phyloP scores from a whole-genome alignment of 2,113 vertebrate genomes.

The Sturnira hondurensis region DNA sequence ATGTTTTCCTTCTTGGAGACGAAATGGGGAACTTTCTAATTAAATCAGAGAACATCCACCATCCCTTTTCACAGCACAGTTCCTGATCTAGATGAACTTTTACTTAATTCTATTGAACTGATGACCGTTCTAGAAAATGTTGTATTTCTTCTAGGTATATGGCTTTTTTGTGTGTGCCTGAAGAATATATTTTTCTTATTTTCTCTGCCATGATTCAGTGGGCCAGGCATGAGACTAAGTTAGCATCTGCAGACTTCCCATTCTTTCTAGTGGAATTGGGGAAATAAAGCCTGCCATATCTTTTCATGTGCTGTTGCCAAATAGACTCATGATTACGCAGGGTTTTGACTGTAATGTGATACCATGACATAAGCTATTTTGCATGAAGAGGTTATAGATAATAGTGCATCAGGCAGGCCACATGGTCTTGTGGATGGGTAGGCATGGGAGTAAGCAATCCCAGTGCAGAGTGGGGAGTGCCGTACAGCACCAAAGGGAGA shows the following conservation, averaged over 20 bases:
- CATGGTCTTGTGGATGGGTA: background rate
- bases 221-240: background rate
- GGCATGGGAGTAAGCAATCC: too few relatives aligned
- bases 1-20: background rate
- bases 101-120: background rate
- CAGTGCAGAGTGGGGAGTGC: rapidly evolving
- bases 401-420: rapidly evolving
- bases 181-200: background rate
- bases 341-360: background rate
- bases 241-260: background rate
- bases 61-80: background rate
- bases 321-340: background rate
- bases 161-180: background rate
- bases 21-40: background rate
- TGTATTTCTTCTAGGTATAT: background rate
- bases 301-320: background rate
- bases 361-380: background rate
- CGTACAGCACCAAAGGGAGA: rapidly evolving
- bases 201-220: background rate
- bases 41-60: background rate
- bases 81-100: background rate
- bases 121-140: background rate
- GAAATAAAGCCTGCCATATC: background rate
- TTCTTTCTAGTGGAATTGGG: background rate
- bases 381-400: rapidly evolving